Evolutionary conservation across 1,140 invertebrate species (phyloP).

Genomic region (Scaptomyza hsui): DNA sequence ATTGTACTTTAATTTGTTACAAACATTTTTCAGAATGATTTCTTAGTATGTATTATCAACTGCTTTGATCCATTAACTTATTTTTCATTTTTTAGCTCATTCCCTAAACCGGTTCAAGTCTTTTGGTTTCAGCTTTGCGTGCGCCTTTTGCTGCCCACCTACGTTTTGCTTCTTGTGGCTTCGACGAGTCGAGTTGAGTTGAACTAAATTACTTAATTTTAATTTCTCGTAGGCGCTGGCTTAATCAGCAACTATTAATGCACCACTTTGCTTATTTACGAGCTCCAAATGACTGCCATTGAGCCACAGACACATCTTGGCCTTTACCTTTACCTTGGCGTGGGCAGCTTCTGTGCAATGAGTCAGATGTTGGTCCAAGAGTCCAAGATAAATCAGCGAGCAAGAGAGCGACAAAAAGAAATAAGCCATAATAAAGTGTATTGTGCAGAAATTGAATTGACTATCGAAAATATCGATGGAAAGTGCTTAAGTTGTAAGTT

Average conservation of each 20-base stretch:
- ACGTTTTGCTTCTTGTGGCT: conserved; percentile 3
- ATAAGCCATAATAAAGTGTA: too few species aligned
- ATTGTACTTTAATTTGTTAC: too few species aligned
- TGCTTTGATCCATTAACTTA: background rate
- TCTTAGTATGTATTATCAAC: too few species aligned
- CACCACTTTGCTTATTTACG: conserved; percentile 73
- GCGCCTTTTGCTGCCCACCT: background rate
- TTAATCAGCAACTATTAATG: conserved; percentile 77
- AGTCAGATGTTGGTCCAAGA: background rate
- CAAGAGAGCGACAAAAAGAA: background rate
- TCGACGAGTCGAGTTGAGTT: conserved; percentile 1
- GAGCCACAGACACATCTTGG: conserved; percentile 21
- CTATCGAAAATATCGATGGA: too few species aligned
- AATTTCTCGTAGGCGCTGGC: conserved; percentile 71
- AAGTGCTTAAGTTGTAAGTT: too few species aligned
- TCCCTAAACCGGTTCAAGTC: conserved; percentile 12
- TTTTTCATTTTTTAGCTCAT: background rate
- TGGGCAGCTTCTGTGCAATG: conserved; percentile 37
- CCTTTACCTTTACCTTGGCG: conserved; percentile 2
- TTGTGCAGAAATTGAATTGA: too few species aligned
- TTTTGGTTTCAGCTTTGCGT: background rate
- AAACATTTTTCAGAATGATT: background rate
- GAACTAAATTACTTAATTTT: conserved; percentile 73
- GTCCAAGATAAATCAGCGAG: background rate
- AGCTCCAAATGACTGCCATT: conserved; percentile 69